Base-by-base conservation (phyloP, 2,113 vertebrate species). In the Dascyllus trimaculatus region DNA sequence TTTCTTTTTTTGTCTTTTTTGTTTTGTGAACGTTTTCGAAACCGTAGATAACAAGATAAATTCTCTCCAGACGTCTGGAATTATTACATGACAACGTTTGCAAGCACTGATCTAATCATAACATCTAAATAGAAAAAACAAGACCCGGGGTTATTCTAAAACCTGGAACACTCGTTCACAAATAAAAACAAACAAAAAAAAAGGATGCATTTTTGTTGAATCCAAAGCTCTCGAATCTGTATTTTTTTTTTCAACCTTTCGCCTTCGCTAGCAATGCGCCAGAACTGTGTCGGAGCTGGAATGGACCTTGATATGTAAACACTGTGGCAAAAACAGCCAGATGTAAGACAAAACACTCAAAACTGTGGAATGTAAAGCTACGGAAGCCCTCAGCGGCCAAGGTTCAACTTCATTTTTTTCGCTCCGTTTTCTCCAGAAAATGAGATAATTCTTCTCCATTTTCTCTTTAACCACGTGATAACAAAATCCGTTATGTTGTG, bases 61-160 rank as follows among this genome's bases (percentile, higher is more conserved):
- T 86, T 5, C 49, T 80, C 26, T 86, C 83, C 82, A 88, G 80
- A 84, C 53, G 38, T 80, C 78, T 82, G 92, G 87, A 35, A 85
- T 82, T 86, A 89, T 79, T 90, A 91, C 89, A 89, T 87, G 90
- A 92, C 89, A 82, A 89, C 86, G 72, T 89, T 78, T 85, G 89
- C 91, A 92, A 92, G 91, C 91, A 91, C 86, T 59, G 74, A 84
- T 89, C 90, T 91, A 90, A 89, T 86, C 75, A 86, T 78, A 91
- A 91, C 87, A 89, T 78, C 84, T 65, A 91, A 82, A 89, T 78
- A 87, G 79, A 85, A 92, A 35, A 63, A 91, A 89, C 78, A 86
- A 88, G 80, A 91, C 75, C 82, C 5, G 2, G 17, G 86, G 82
- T 87, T 86, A 83, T 67, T 86, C 86, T 87, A 74, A 83, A 88